Percentiles rank a stretch among this genome's conserved stretches.
Conservation (phyloP, 2,113 vertebrate genomes). For the Pagrus major region DNA sequence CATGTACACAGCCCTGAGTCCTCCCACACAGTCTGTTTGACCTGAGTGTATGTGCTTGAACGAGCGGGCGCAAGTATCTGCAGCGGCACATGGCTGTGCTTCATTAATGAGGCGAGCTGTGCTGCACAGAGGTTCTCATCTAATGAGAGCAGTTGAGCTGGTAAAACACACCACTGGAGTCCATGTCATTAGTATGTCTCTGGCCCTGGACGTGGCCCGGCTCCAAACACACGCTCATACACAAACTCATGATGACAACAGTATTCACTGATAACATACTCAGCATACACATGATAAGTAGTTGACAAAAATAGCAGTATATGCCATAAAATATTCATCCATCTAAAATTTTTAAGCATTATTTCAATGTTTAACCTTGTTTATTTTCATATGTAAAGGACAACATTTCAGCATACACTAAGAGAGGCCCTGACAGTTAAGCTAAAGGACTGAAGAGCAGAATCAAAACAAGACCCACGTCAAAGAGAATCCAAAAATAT, state of each 20-base stretch:
- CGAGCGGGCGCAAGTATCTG: conserved; percentile 78
- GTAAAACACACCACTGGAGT: conserved; percentile 86
- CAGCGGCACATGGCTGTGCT: conserved; percentile 95
- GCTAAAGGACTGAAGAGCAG: conserved; percentile 27
- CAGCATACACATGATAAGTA: background rate
- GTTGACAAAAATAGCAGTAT: background rate
- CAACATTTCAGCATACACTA: conserved; percentile 35
- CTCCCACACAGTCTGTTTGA: conserved; percentile 80
- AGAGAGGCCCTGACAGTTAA: conserved; percentile 22
- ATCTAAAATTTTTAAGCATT: background rate
- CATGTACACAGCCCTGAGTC: conserved; percentile 63
- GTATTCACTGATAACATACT: conserved; percentile 29
- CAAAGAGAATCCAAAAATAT: background rate
- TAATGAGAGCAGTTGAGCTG: conserved; percentile 99
- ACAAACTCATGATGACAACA: conserved; percentile 58
- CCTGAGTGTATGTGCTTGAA: conserved; percentile 78
- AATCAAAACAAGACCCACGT: conserved; percentile 15
- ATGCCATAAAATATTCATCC: conserved; percentile 2
- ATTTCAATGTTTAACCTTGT: conserved; percentile 1
- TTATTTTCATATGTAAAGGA: conserved; percentile 1
- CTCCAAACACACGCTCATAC: conserved; percentile 62
- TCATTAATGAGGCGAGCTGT: conserved; percentile 93
- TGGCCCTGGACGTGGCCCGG: conserved; percentile 69
- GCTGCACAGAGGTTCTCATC: conserved; percentile 92
- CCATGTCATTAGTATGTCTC: conserved; percentile 80